Evolutionary conservation across 2,113 vertebrate species (phyloP).

Genomic region (Acanthisitta chloris): DNA sequence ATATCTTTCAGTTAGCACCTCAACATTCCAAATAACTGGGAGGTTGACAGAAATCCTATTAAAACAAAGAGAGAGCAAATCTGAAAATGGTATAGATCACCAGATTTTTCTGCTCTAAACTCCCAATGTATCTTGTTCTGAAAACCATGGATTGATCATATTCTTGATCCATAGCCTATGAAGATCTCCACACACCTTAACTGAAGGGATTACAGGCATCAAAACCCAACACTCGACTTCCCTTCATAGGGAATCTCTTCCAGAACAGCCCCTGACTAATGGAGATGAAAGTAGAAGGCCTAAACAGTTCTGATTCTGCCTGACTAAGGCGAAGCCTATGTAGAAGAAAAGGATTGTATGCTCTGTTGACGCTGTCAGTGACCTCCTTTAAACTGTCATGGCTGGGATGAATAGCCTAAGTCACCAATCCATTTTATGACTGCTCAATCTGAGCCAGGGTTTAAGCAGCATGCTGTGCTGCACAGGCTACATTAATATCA

Average conservation of each 20-base stretch:
- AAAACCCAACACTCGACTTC: background rate
- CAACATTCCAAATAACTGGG: background rate
- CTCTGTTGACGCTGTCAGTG: background rate
- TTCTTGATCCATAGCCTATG: background rate
- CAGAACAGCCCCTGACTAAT: background rate
- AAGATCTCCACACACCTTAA: background rate
- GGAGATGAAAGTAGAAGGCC: background rate
- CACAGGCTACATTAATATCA: background rate
- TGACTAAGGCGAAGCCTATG: background rate
- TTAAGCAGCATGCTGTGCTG: background rate
- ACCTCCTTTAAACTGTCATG: slow-evolving; percentile 39
- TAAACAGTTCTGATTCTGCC: background rate
- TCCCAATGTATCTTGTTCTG: background rate
- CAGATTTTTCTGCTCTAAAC: background rate
- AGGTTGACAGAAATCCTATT: background rate
- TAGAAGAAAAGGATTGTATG: background rate
- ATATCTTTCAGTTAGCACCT: background rate
- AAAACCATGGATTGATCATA: background rate
- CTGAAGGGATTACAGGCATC: background rate
- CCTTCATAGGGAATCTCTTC: background rate
- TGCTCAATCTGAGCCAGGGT: slow-evolving; percentile 58
- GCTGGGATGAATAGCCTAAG: slow-evolving; percentile 47
- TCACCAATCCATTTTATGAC: slow-evolving; percentile 51
- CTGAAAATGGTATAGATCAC: background rate
- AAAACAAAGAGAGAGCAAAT: background rate